Evolutionary conservation across 2,888 invertebrate species (phyloP).

Genomic region (Hybos culiciformis): DNA sequence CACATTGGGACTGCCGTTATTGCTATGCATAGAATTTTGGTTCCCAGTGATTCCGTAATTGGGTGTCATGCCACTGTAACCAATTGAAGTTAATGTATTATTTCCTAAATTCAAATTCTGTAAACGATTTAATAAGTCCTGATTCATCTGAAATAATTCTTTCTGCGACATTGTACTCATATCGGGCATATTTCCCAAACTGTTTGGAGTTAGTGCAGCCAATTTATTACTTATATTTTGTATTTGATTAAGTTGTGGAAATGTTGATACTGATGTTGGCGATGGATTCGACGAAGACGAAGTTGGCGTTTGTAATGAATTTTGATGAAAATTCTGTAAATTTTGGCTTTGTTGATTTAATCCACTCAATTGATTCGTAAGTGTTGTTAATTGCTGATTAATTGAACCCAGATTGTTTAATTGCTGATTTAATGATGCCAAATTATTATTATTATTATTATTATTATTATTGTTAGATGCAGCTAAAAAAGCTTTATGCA

Average conservation of each 20-base stretch:
- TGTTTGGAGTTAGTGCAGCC: too few species aligned
- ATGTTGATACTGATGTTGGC: conserved; percentile 20
- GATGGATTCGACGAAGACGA: conserved; percentile 12
- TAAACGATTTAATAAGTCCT: conserved; percentile 33
- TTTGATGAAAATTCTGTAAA: conserved; percentile 31
- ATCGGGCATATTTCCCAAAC: conserved; percentile 16
- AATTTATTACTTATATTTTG: conserved; percentile 30
- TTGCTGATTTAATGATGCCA: conserved; percentile 35
- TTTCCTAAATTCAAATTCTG: conserved; percentile 31
- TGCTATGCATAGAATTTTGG: too few species aligned
- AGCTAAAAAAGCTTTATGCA: conserved; percentile 20
- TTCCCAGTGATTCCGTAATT: too few species aligned
- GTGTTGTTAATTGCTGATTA: conserved; percentile 32
- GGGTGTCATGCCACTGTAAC: conserved; percentile 15
- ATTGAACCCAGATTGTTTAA: conserved; percentile 33
- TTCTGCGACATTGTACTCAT: conserved; percentile 21
- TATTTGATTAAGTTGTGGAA: conserved; percentile 30
- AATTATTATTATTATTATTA: conserved; percentile 30
- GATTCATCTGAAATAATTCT: conserved; percentile 35
- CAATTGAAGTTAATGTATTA: conserved; percentile 8
- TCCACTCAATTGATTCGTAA: conserved; percentile 33
- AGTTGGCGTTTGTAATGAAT: conserved; percentile 15
- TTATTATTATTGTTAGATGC: conserved; percentile 28
- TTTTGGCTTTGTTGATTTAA: conserved; percentile 36
- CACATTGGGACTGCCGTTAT: conserved; percentile 16